Evolutionary conservation across 2,888 invertebrate genomes (phyloP).

Genomic region (Ectemnius lituratus): DNA sequence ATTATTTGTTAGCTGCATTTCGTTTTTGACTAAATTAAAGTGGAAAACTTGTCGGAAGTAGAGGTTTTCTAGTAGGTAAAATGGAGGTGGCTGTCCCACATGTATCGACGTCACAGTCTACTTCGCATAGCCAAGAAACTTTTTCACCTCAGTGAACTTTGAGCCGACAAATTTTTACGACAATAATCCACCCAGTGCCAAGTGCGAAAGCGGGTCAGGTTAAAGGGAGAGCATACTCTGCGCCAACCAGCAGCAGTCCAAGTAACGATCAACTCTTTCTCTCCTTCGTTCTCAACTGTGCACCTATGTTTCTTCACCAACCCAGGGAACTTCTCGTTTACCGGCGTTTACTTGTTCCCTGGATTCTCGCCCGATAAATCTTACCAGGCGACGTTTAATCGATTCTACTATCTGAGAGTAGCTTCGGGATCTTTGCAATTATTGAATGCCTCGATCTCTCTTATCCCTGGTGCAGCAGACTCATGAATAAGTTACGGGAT

Average conservation of each 20-base stretch:
- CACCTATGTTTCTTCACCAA: not conserved
- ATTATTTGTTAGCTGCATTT: no score
- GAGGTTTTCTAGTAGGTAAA: no score
- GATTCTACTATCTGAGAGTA: not conserved
- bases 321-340: no score
- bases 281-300: not conserved
- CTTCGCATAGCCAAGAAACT: not conserved
- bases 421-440: conserved; percentile 1
- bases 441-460: not conserved
- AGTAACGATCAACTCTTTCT: not conserved
- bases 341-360: not conserved
- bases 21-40: no score
- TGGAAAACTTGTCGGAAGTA: no score
- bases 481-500: no score
- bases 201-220: conserved; percentile 5
- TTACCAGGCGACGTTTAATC: not conserved
- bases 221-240: not conserved
- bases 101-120: not conserved
- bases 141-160: not conserved
- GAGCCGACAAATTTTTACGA: not conserved
- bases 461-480: no score
- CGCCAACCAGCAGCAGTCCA: not conserved
- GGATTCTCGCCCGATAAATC: not conserved
- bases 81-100: no score
- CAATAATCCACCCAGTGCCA: not conserved